Base-by-base conservation (phyloP, 2,797 vertebrate species). In the Hapalemur alaotrensis region DNA sequence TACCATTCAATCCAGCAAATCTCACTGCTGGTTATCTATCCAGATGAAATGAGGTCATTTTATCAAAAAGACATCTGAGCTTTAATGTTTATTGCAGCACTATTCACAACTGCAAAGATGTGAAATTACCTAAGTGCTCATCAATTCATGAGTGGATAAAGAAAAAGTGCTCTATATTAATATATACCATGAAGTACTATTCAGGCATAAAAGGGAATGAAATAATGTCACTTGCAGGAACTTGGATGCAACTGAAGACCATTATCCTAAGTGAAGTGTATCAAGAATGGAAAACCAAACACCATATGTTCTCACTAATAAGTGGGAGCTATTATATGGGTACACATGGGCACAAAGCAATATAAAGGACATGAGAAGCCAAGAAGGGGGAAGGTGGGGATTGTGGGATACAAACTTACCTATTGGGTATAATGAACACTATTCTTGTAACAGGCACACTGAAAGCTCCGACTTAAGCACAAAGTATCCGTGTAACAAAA, bases 311-410 rank as follows among this genome's bases (percentile, higher is more conserved):
- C 32, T n/a, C 15, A 65, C 63, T 65, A 65, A 18, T n/a, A 65
- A 65, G 15, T 65, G 32, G 63, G 15, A 65, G 63, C 7, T n/a
- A 65, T n/a, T 18, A 65, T 7, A n/a, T 65, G 32, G 63, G 17
- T 18, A n/a, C 17, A n/a, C 63, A 9, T 9, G 63, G 63, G 63
- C 63, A 65, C 63, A 65, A 65, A n/a, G 63, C 32, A n/a, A 17
- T 65, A 65, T 8, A 65, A n/a, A 65, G 32, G 32, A 32, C 17
- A n/a, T 18, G 32, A n/a, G 32, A 65, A 18, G 17, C 6, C 32
- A n/a, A 32, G 14, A 14, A n/a, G 15, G 7, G 32, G 14, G 32
- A 65, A 7, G 7, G 4, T 4, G 7, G 15, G 32, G 17, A 1
- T 65, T 65, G 32, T 18, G 32, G 63, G 32, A 17, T 57, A 65